These are phyloP conservation scores for Laodelphax striatellus DNA, from an alignment of 1,140 invertebrate genomes.

Conservation along the genomic window DNA sequence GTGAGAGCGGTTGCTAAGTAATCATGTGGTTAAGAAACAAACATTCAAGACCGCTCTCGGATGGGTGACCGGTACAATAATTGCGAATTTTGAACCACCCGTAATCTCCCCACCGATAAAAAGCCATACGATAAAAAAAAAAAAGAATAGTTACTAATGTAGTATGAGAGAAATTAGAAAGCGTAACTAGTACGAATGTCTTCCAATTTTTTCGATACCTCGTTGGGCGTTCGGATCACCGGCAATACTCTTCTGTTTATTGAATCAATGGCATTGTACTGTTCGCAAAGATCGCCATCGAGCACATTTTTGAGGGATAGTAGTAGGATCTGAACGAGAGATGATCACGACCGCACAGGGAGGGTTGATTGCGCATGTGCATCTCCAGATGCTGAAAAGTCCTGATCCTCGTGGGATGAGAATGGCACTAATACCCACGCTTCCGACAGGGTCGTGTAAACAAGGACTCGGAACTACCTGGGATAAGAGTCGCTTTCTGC, in stretches of 20 bases:
- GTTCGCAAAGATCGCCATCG: conserved; percentile 98
- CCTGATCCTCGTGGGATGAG: conserved; percentile 95
- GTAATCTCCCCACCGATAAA: no score
- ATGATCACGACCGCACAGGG: conserved; percentile 94
- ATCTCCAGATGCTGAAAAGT: conserved; percentile 99
- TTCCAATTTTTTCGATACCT: conserved; percentile 93
- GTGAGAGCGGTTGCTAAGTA: no score
- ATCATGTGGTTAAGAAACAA: no score
- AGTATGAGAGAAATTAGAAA: conserved; percentile 49
- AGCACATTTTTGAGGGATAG: conserved; percentile 98
- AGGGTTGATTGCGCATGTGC: conserved; percentile 96
- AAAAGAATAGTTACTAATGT: no score
- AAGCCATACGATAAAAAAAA: no score
- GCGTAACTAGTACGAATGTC: conserved; percentile 89
- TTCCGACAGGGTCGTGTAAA: conserved; percentile 95
- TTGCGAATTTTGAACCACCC: no score
- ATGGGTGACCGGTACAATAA: no score
- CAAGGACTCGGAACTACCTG: conserved; percentile 92
- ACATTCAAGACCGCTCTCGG: no score
- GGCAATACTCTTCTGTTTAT: conserved; percentile 91
- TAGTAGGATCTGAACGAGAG: conserved; percentile 95
- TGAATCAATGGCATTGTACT: conserved; percentile 92
- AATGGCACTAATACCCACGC: conserved; percentile 96
- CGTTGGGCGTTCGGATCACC: conserved; percentile 83
- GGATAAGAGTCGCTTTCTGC: conserved; percentile 92